Conservation (phyloP, 2,113 vertebrate genomes). For the Cricetomys ansorgei region DNA sequence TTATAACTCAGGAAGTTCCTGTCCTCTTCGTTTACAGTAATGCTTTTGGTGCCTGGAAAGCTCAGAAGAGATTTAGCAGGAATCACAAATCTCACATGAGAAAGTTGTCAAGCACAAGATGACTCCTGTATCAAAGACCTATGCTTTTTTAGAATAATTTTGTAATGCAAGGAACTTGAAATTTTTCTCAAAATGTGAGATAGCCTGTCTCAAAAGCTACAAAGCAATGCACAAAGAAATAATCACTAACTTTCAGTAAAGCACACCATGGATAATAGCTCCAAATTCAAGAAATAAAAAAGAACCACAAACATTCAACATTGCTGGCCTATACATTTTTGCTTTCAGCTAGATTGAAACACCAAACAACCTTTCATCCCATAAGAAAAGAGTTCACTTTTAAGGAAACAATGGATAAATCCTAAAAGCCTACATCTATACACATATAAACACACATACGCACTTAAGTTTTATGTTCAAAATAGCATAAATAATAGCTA, state of each 20-base stretch:
- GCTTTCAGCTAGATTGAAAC: not conserved
- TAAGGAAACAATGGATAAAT: constrained; percentile 15
- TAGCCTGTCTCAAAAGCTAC: constrained; percentile 27
- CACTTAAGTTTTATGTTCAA: not conserved
- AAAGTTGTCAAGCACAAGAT: constrained; percentile 66
- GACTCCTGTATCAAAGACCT: constrained; percentile 54
- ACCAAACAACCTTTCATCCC: not conserved
- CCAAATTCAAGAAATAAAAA: constrained; percentile 50
- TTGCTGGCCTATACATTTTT: not conserved
- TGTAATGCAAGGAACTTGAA: constrained; percentile 53
- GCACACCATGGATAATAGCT: constrained; percentile 16
- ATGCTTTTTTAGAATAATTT: constrained; percentile 51
- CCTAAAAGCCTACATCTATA: not conserved
- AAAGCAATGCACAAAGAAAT: not conserved
- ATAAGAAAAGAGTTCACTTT: constrained; percentile 47
- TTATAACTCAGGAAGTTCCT: constrained; percentile 59
- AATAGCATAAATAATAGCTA: constrained; percentile 29
- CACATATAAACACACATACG: not conserved
- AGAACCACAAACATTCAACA: constrained; percentile 33
- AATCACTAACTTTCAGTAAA: constrained; percentile 53
- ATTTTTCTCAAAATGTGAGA: constrained; percentile 33
- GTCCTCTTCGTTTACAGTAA: constrained; percentile 39
- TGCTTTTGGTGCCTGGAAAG: not conserved
- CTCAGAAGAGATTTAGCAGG: constrained; percentile 51
- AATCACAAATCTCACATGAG: constrained; percentile 58